phyloP scores from a whole-genome alignment of 2,797 vertebrate genomes.

The Phrynocephalus guinanensis region DNA sequence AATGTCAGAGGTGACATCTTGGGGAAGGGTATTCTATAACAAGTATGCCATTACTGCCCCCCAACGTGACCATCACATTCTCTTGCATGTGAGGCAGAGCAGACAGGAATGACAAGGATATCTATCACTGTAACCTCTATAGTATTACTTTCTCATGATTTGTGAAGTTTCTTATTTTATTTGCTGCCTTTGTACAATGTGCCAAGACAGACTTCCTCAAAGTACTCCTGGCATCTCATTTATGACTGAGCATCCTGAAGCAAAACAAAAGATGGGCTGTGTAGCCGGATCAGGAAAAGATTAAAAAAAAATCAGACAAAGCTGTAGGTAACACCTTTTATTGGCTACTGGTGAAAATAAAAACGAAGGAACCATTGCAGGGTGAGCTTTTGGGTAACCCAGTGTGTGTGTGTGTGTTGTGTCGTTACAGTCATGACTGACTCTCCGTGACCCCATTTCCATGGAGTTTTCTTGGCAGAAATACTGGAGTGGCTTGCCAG shows the following conservation, averaged over 20 bases:
- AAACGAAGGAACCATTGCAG: too few relatives aligned
- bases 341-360: too few relatives aligned
- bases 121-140: conserved; percentile 28
- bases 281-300: too few relatives aligned
- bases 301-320: too few relatives aligned
- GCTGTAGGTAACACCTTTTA: too few relatives aligned
- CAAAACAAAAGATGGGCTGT: too few relatives aligned
- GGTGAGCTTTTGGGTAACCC: too few relatives aligned
- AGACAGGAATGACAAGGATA: conserved; percentile 53
- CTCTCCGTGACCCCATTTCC: too few relatives aligned
- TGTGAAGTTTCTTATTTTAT: not conserved
- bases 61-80: not conserved
- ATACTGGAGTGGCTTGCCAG: too few relatives aligned
- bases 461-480: too few relatives aligned
- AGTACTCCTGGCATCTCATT: not conserved
- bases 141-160: conserved; percentile 46
- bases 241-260: not conserved
- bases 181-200: not conserved
- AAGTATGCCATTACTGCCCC: not conserved
- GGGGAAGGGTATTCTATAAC: not conserved
- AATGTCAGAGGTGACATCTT: not conserved
- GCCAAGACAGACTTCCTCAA: not conserved
- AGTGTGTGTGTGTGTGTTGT: too few relatives aligned
- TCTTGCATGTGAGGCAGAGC: not conserved
- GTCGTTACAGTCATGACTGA: too few relatives aligned